Percentiles rank a stretch among this genome's conserved stretches.
phyloP scores from a whole-genome alignment of 2,113 vertebrate genomes.

The Gallinago undulata region DNA sequence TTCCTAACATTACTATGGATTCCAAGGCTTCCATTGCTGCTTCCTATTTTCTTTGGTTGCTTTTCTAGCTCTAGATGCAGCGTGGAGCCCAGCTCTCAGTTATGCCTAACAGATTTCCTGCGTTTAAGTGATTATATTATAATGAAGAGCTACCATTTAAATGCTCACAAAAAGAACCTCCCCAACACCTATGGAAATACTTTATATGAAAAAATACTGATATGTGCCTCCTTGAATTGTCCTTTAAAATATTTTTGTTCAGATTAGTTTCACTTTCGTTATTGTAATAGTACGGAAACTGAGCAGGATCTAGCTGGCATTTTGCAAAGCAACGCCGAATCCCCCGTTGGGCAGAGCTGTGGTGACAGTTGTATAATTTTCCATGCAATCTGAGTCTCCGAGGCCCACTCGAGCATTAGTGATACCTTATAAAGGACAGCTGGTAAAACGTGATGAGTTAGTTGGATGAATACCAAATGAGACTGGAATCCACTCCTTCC shows the following conservation, averaged over 20 bases:
- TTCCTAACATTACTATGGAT: not conserved
- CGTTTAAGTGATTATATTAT: not conserved
- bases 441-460: not conserved
- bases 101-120: constrained; percentile 12
- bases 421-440: constrained; percentile 27
- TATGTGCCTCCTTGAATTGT: not conserved
- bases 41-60: not conserved
- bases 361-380: not conserved
- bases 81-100: not conserved
- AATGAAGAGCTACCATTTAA: not conserved
- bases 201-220: not conserved
- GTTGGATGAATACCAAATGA: constrained; percentile 25
- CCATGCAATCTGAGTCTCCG: not conserved
- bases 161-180: not conserved
- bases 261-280: not conserved
- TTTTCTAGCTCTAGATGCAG: not conserved
- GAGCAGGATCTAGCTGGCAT: not conserved
- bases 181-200: not conserved
- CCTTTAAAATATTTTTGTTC: not conserved
- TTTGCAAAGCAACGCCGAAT: not conserved
- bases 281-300: not conserved
- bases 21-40: not conserved
- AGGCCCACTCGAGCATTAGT: not conserved
- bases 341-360: not conserved
- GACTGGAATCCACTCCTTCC: not conserved